Conservation (phyloP, 2,113 vertebrate genomes). For the Saguinus midas region DNA sequence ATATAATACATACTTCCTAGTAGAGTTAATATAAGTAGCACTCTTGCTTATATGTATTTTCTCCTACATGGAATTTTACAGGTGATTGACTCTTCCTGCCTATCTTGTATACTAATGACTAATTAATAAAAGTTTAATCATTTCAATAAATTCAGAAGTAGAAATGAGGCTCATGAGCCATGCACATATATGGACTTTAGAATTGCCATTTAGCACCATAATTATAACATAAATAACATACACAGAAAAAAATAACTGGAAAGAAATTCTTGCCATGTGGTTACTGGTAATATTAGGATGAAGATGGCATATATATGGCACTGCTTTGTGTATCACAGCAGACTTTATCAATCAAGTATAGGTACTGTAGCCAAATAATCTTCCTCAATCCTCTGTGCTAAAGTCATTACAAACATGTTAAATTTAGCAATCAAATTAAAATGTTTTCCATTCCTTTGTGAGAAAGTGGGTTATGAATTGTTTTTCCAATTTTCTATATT, state of each 20-base stretch:
- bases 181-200: not conserved
- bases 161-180: not conserved
- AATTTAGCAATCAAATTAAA: not conserved
- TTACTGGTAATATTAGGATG: not conserved
- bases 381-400: not conserved
- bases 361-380: not conserved
- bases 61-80: not conserved
- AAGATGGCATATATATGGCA: not conserved
- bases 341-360: not conserved
- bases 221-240: not conserved
- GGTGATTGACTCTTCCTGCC: not conserved
- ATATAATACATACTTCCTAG: not conserved
- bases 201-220: not conserved
- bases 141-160: not conserved
- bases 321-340: not conserved
- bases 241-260: not conserved
- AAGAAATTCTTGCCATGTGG: not conserved
- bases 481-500: not conserved
- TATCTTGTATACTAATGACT: not conserved
- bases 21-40: not conserved
- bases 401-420: not conserved
- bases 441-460: slow-evolving; percentile 2
- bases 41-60: not conserved
- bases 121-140: not conserved
- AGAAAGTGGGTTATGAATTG: not conserved